Evolutionary conservation across 2,797 vertebrate genomes (phyloP).

Genomic region (Astyanax mexicanus): DNA sequence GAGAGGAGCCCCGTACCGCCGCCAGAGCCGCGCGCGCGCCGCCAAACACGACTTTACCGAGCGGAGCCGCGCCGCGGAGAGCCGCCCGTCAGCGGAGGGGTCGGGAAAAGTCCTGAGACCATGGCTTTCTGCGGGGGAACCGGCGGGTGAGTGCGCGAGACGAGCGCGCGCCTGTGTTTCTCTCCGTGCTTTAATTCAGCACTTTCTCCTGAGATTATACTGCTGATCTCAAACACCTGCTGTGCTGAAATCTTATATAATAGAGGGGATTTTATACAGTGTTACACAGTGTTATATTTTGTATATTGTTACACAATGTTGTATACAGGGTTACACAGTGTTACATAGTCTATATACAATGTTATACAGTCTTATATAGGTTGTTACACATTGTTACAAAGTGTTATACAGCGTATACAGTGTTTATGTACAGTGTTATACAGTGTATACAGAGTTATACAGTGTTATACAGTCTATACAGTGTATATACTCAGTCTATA

Average conservation of each 20-base stretch:
- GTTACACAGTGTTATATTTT: no score
- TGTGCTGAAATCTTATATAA: not conserved
- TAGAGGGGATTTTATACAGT: no score
- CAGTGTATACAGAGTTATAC: no score
- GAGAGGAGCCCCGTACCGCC: not conserved
- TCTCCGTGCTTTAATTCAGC: not conserved
- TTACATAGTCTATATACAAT: no score
- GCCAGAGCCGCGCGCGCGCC: not conserved
- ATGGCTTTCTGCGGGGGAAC: constrained; percentile 1
- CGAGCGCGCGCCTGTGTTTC: not conserved
- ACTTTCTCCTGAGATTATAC: not conserved
- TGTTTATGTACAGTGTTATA: no score
- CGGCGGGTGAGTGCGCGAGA: not conserved
- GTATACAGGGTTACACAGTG: no score
- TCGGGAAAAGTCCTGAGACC: not conserved
- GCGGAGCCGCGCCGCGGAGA: not conserved
- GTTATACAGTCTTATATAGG: no score
- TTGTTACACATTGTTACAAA: no score
- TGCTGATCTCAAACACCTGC: not conserved
- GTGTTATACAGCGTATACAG: no score
- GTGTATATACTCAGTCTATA: no score
- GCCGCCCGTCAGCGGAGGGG: not conserved
- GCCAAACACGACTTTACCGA: not conserved
- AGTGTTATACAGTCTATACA: no score
- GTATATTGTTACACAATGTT: no score